phyloP scores from a whole-genome alignment of 2,888 invertebrate species.

The Hartigia nigra region DNA sequence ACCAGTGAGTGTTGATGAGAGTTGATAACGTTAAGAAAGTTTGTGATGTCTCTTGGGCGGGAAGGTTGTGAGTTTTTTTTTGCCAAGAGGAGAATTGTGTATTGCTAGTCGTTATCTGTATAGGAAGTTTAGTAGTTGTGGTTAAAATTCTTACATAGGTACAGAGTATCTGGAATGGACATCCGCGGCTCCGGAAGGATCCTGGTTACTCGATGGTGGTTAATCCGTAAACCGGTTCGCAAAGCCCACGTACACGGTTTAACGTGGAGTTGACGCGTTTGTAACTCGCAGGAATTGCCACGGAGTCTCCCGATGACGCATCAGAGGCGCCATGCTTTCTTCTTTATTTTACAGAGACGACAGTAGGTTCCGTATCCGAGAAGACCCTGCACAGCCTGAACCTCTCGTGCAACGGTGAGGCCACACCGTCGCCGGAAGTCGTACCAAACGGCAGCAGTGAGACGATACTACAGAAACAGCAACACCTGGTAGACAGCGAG shows the following conservation, averaged over 20 bases:
- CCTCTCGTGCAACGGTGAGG: conserved; percentile 64
- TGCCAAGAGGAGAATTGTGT: not conserved
- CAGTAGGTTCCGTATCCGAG: conserved; percentile 64
- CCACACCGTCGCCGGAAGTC: conserved; percentile 39
- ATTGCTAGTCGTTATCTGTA: not conserved
- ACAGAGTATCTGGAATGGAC: not conserved
- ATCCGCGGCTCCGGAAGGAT: not conserved
- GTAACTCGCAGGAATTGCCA: not conserved
- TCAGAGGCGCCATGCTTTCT: conserved; percentile 4
- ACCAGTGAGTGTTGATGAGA: not conserved
- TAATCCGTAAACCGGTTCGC: conserved; percentile 5
- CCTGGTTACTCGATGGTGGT: not conserved
- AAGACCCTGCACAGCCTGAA: conserved; percentile 68
- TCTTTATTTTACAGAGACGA: conserved; percentile 65
- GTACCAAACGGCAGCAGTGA: conserved; percentile 52
- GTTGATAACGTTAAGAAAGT: not conserved
- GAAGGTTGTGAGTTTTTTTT: not conserved
- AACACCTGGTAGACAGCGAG: conserved; percentile 38
- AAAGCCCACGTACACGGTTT: not conserved
- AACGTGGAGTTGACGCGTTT: not conserved
- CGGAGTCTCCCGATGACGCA: conserved; percentile 1
- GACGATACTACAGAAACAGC: conserved; percentile 36
- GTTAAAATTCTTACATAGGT: not conserved
- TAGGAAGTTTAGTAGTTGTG: not conserved
- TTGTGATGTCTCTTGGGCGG: not conserved